A percentile compares a stretch with the other conserved stretches of the same genome.
Conservation (phyloP, 2,113 vertebrate species). For the Carassius gibelio region DNA sequence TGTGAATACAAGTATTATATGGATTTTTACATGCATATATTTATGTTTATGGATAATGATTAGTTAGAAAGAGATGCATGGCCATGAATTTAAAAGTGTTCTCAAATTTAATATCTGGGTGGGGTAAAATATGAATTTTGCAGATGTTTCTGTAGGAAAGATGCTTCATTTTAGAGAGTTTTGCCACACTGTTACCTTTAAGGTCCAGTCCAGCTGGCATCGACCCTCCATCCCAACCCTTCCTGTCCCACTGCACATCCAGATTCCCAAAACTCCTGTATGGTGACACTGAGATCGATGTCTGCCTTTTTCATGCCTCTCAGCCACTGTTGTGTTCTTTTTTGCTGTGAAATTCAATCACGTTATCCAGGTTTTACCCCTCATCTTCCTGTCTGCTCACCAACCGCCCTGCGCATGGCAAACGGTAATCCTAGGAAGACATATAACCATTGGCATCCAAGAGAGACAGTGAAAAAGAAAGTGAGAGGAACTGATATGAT, state of each 20-base stretch:
- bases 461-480: conserved; percentile 47
- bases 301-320: conserved; percentile 65
- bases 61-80: not conserved
- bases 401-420: conserved; percentile 2
- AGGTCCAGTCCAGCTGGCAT: not conserved
- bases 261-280: conserved; percentile 23
- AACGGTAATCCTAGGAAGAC: conserved; percentile 63
- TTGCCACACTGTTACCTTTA: conserved; percentile 6
- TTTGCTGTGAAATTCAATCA: conserved; percentile 72
- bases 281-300: conserved; percentile 49
- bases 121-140: too few species aligned
- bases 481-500: conserved; percentile 48
- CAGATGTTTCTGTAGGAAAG: conserved; percentile 1
- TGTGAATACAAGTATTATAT: conserved; percentile 14
- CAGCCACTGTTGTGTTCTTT: conserved; percentile 63
- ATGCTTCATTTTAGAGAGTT: not conserved
- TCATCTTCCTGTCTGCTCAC: conserved; percentile 49
- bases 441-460: conserved; percentile 50
- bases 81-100: not conserved
- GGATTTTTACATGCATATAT: not conserved
- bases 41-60: not conserved
- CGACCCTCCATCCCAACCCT: not conserved
- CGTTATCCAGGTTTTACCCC: conserved; percentile 63
- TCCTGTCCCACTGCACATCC: not conserved
- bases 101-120: conserved; percentile 29